Conservation (phyloP, 2,888 invertebrate species). For the Apodemia duryi region DNA sequence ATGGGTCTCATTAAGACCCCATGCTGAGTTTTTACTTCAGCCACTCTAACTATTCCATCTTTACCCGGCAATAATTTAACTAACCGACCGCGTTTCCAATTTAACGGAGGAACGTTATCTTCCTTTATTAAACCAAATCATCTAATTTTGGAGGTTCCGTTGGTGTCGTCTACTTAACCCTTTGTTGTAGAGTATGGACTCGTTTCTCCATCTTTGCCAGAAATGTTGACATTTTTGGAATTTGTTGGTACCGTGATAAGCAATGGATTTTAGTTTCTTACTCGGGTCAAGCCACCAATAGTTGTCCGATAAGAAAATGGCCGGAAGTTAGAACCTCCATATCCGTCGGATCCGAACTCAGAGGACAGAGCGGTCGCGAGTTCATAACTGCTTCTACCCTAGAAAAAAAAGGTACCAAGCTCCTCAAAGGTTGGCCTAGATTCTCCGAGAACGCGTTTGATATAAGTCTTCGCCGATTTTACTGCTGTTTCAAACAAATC, state of each 20-base stretch:
- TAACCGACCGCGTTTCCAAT: no score
- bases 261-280: conserved; percentile 20
- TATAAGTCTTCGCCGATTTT: background rate
- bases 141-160: no score
- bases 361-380: no score
- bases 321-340: conserved; percentile 27
- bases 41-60: no score
- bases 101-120: no score
- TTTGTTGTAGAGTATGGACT: background rate
- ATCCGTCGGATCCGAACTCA: background rate
- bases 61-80: no score
- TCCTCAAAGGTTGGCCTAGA: background rate
- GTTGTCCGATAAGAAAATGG: conserved; percentile 33
- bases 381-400: background rate
- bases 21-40: no score
- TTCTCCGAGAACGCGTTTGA: background rate
- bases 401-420: background rate
- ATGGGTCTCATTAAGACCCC: no score
- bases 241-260: conserved; percentile 30
- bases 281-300: conserved; percentile 20
- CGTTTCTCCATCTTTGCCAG: conserved; percentile 31
- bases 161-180: no score
- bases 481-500: background rate
- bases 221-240: conserved; percentile 30
- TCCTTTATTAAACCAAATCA: no score